phyloP scores from a whole-genome alignment of 2,888 invertebrate genomes.

The Parnassius glacialis region DNA sequence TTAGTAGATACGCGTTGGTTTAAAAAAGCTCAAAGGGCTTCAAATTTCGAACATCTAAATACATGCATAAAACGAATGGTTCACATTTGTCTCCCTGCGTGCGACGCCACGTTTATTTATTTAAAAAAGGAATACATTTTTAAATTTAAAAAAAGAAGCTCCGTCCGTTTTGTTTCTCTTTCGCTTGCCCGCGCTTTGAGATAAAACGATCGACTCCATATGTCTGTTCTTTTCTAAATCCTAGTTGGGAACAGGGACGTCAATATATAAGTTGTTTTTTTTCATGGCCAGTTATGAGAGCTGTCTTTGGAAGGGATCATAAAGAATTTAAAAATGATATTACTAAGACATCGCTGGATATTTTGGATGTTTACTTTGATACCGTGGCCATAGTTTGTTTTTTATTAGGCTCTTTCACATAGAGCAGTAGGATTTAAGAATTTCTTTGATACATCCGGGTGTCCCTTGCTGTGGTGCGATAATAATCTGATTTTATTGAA shows the following conservation, averaged over 20 bases:
- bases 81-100: constrained; percentile 64
- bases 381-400: constrained; percentile 36
- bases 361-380: constrained; percentile 60
- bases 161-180: constrained; percentile 56
- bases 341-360: constrained; percentile 47
- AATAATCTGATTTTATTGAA: constrained; percentile 52
- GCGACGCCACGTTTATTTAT: constrained; percentile 48
- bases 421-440: constrained; percentile 35
- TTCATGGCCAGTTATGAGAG: constrained; percentile 46
- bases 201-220: constrained; percentile 32
- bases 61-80: constrained; percentile 48
- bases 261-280: constrained; percentile 31
- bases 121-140: constrained; percentile 50
- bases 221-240: constrained; percentile 29
- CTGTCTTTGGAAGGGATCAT: constrained; percentile 50
- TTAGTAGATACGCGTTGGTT: constrained; percentile 20
- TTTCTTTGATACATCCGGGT: constrained; percentile 48
- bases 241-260: constrained; percentile 35
- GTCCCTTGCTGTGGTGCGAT: constrained; percentile 43
- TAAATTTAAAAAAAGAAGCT: constrained; percentile 47
- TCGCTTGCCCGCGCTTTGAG: constrained; percentile 46
- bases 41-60: constrained; percentile 51
- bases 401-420: constrained; percentile 37
- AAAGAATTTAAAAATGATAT: constrained; percentile 68
- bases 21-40: constrained; percentile 36